Evolutionary conservation across 2,888 invertebrate genomes (phyloP).

Genomic region (Clepsis dumicolana): DNA sequence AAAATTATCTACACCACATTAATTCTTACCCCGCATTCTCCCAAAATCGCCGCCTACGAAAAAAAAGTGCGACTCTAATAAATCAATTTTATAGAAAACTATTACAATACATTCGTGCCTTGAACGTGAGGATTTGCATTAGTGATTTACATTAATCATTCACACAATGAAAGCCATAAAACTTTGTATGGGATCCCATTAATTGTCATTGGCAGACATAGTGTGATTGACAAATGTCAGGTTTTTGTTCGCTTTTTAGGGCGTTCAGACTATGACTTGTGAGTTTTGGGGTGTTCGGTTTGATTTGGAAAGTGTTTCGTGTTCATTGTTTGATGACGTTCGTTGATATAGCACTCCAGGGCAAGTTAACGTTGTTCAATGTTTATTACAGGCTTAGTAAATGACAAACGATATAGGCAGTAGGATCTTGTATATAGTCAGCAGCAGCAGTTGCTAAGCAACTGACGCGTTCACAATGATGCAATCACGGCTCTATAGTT

Average conservation of each 20-base stretch:
- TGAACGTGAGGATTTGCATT: slow-evolving; percentile 80
- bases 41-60: slow-evolving; percentile 55
- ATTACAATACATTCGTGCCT: slow-evolving; percentile 66
- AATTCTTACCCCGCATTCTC: slow-evolving; percentile 9
- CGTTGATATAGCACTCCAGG: not conserved
- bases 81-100: slow-evolving; percentile 81
- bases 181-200: slow-evolving; percentile 81
- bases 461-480: no score
- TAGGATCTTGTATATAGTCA: no score
- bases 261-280: slow-evolving; percentile 20
- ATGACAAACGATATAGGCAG: no score
- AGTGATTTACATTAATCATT: slow-evolving; percentile 84
- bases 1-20: slow-evolving; percentile 41
- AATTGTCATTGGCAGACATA: slow-evolving; percentile 84
- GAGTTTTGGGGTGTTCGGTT: slow-evolving; percentile 18
- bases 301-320: slow-evolving; percentile 18
- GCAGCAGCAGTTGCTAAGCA: no score
- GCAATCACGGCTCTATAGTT: no score
- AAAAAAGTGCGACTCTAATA: slow-evolving; percentile 69
- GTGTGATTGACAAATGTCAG: slow-evolving; percentile 85
- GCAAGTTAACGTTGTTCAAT: not conserved
- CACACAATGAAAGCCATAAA: slow-evolving; percentile 82
- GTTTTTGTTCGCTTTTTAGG: slow-evolving; percentile 34
- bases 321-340: not conserved
- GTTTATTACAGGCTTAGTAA: no score